phyloP scores from a whole-genome alignment of 2,113 vertebrate genomes.

The Mesembrinibis cayennensis region DNA sequence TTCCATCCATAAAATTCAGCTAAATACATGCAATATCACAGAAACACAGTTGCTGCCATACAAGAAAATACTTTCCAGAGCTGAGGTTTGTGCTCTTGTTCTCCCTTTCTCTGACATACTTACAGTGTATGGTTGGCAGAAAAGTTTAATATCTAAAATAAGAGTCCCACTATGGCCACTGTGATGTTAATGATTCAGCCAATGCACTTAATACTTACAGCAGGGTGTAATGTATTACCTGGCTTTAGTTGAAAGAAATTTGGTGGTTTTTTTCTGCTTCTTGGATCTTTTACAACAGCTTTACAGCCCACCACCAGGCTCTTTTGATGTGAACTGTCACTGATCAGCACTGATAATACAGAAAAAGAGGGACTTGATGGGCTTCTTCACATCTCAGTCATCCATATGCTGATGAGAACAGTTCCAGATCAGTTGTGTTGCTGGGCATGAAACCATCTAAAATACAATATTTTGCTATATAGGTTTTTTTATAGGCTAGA shows the following conservation, averaged over 20 bases:
- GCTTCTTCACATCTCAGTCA: background rate
- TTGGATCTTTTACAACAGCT: background rate
- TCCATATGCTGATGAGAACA: background rate
- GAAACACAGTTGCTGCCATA: background rate
- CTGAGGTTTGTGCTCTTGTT: background rate
- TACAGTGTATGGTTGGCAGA: background rate
- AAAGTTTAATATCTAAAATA: background rate
- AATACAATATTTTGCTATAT: background rate
- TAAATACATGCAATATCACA: background rate
- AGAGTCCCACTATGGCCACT: background rate
- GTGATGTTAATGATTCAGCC: background rate
- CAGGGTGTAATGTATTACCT: background rate
- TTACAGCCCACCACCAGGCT: background rate
- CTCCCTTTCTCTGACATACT: background rate
- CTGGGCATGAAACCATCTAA: background rate
- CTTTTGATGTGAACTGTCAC: background rate
- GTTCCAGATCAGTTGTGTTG: background rate
- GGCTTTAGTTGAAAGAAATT: background rate
- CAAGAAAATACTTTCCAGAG: background rate
- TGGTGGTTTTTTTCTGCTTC: background rate
- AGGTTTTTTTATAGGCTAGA: background rate
- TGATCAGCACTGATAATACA: background rate
- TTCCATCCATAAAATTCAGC: background rate
- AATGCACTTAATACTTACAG: background rate
- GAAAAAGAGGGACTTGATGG: background rate